Percentiles rank a stretch among this genome's conserved stretches.
These are phyloP conservation scores for Papilio polytes DNA, from an alignment of 1,140 invertebrate species.

Conservation along the genomic window DNA sequence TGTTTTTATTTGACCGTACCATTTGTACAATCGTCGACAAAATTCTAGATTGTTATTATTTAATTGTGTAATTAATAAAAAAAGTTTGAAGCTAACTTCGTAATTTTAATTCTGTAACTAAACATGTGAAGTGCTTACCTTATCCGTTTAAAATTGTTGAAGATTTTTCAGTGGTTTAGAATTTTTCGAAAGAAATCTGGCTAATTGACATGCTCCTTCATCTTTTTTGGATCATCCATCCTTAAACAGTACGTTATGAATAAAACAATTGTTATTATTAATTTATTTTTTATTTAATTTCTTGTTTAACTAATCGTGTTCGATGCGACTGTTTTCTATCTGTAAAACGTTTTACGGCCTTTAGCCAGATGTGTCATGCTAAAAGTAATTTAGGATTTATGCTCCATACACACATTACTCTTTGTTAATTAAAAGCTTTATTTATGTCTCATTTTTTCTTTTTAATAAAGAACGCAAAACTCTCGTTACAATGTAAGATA, in stretches of 20 bases:
- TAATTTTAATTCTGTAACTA: too few relatives aligned
- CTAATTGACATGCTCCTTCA: too few relatives aligned
- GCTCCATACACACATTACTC: constrained; percentile 26
- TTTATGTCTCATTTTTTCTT: background rate
- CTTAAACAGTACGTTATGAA: too few relatives aligned
- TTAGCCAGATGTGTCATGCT: constrained; percentile 53
- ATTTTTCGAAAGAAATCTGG: too few relatives aligned
- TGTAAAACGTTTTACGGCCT: constrained; percentile 44
- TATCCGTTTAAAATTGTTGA: too few relatives aligned
- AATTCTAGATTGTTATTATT: constrained; percentile 17
- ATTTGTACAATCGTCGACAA: constrained; percentile 44
- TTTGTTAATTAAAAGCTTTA: constrained; percentile 16
- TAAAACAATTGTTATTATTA: background rate
- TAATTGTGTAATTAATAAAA: background rate
- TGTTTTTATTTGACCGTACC: constrained; percentile 38
- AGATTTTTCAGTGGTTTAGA: too few relatives aligned
- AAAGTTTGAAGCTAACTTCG: background rate
- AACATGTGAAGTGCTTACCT: too few relatives aligned
- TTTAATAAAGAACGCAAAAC: constrained; percentile 1
- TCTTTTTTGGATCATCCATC: too few relatives aligned
- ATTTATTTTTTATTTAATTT: background rate
- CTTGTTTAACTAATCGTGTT: background rate
- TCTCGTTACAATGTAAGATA: background rate
- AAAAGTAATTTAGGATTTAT: constrained; percentile 46
- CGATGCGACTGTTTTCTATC: constrained; percentile 37